A percentile compares a stretch with the other conserved stretches of the same genome.
These are phyloP conservation scores for Megathymus violae DNA, from an alignment of 1,140 invertebrate species.

Conservation along the genomic window DNA sequence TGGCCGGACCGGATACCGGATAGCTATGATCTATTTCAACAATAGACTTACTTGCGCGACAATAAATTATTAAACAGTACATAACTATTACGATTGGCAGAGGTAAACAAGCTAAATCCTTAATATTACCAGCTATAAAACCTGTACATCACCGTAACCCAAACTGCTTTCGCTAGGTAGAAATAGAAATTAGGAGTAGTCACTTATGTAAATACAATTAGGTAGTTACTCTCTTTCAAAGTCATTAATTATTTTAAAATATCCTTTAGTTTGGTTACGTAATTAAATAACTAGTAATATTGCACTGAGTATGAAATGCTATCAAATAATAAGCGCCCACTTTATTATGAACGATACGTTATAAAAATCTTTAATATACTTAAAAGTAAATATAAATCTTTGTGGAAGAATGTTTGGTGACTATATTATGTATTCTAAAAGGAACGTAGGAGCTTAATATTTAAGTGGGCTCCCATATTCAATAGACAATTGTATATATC, in stretches of 20 bases:
- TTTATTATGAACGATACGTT: constrained; percentile 63
- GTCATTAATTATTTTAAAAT: constrained; percentile 83
- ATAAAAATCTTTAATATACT: constrained; percentile 76
- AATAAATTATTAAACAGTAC: constrained; percentile 83
- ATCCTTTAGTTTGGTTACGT: constrained; percentile 85
- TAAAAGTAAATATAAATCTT: constrained; percentile 81
- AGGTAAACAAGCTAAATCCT: constrained; percentile 84
- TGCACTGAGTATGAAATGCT: constrained; percentile 85
- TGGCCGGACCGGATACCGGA: too few relatives aligned
- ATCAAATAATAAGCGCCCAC: constrained; percentile 84
- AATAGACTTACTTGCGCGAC: constrained; percentile 79
- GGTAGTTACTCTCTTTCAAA: constrained; percentile 80
- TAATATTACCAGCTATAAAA: constrained; percentile 84
- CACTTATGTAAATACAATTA: constrained; percentile 84
- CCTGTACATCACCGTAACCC: constrained; percentile 83
- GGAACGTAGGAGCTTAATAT: constrained; percentile 67
- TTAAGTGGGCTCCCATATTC: constrained; percentile 80
- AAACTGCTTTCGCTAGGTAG: constrained; percentile 77
- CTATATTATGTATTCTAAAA: constrained; percentile 58
- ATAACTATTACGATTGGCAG: constrained; percentile 83
- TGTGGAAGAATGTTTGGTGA: constrained; percentile 79
- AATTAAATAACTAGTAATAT: constrained; percentile 87
- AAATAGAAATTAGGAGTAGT: constrained; percentile 73
- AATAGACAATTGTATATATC: constrained; percentile 81
- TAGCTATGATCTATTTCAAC: constrained; percentile 82